phyloP scores from a whole-genome alignment of 1,140 invertebrate genomes.

The Philotrypesis tridentata region DNA sequence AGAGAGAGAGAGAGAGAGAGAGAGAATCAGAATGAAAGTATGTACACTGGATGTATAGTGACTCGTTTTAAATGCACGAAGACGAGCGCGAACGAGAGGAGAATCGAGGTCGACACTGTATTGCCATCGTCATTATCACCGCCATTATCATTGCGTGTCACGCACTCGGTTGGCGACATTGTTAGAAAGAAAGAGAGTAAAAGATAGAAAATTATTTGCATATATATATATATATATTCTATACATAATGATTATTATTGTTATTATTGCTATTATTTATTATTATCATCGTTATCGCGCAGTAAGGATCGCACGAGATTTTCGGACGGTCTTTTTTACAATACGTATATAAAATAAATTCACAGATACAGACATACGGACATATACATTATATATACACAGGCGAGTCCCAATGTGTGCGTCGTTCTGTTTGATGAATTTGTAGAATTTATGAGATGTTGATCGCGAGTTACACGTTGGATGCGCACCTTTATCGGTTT shows the following conservation, averaged over 20 bases:
- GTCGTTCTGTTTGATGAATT: conserved; percentile 10
- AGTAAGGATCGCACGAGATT: not conserved
- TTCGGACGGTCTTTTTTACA: conserved; percentile 15
- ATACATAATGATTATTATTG: conserved; percentile 32
- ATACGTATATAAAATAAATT: not conserved
- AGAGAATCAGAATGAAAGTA: not conserved
- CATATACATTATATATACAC: not conserved
- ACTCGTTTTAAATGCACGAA: not conserved
- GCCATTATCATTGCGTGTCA: conserved; percentile 14
- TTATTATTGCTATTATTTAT: not conserved
- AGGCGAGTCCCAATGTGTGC: not conserved
- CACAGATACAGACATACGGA: not conserved
- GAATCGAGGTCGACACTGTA: conserved; percentile 28
- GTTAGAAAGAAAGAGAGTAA: not conserved
- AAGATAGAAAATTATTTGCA: not conserved
- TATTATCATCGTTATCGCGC: not conserved
- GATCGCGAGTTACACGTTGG: not conserved
- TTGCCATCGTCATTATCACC: conserved; percentile 29
- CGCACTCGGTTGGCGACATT: not conserved
- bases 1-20: not conserved
- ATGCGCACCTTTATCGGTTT: not conserved
- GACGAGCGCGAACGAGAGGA: not conserved
- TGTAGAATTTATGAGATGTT: not conserved
- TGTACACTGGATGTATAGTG: not conserved
- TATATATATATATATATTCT: too few relatives aligned